phyloP scores from a whole-genome alignment of 2,797 vertebrate genomes.

The Cottoperca gobio region DNA sequence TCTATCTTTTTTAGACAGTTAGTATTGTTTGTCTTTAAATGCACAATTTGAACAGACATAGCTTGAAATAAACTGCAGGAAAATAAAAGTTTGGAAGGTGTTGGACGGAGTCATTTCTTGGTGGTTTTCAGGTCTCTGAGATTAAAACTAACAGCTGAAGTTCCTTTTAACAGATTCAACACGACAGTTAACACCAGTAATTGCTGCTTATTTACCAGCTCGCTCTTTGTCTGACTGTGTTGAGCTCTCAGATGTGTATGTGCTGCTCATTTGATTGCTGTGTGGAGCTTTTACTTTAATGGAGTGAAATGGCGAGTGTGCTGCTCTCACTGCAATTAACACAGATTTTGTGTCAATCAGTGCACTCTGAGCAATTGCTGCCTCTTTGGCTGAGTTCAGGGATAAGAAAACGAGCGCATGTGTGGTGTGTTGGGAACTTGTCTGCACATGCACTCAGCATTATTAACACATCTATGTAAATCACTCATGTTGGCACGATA shows the following conservation, averaged over 20 bases:
- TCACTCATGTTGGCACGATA: slow-evolving; percentile 17
- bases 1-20: no score
- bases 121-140: neutral
- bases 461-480: slow-evolving; percentile 38
- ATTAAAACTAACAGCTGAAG: neutral
- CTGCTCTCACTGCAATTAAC: slow-evolving; percentile 46
- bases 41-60: neutral
- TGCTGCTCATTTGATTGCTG: slow-evolving; percentile 42
- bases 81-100: neutral
- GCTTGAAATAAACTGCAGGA: neutral
- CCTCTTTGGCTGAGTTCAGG: slow-evolving; percentile 61
- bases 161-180: neutral
- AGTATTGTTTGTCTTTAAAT: no score
- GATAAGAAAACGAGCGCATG: slow-evolving; percentile 67
- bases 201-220: slow-evolving; percentile 9
- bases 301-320: slow-evolving; percentile 34
- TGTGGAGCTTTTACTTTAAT: slow-evolving; percentile 58
- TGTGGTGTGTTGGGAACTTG: slow-evolving; percentile 40
- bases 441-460: slow-evolving; percentile 24
- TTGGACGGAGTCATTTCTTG: neutral
- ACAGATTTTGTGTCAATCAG: slow-evolving; percentile 39
- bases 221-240: neutral
- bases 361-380: slow-evolving; percentile 78
- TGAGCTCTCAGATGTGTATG: slow-evolving; percentile 13
- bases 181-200: slow-evolving; percentile 10